Evolutionary conservation across 1,140 invertebrate species (phyloP), one percentile per base, ranked within the genome.

Genomic region (Hycleus cichorii): DNA sequence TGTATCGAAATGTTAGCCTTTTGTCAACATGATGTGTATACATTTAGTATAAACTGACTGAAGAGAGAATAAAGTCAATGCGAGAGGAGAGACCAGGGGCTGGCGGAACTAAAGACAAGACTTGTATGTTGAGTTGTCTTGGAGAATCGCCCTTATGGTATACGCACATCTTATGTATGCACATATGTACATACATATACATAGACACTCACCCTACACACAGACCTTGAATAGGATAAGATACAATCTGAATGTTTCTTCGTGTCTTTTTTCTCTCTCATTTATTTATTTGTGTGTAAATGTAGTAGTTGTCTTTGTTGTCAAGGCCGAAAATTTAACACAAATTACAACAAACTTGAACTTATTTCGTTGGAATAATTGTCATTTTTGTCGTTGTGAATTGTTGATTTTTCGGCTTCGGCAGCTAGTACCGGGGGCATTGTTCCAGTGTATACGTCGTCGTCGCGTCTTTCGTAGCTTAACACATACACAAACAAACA

Each of bases 171-270:
- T 32, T 32, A 32, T 32, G 18, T 32, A 32, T 32, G 32, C 7
- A 7, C 4, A 7, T 32, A 5, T 32, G 18, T 18, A 18, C 18
- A 18, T 18, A 18, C 32, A 48, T 47, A 12, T 25, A 38, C 44
- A 32, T 49, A 50, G 39, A 47, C 40, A 49, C 47, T n/a, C 43
- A 44, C 57, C 49, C 44, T 51, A 39, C 32, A 32, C 32, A 32
- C 40, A 47, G 53, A 45, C 44, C 54, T 47, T 57, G 38, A 52
- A 54, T 49, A 43, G 59, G 48, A 47, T 56, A 48, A 61, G 59
- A 62, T 62, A 62, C 57, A 58, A 62, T 62, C 60, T 59, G 52
- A 59, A 39, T 62, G 58, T 62, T 62, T 62, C 58, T 62, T 62
- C 56, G 57, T 62, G 49, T 47, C 49, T 50, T 32, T 7, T 32